A percentile compares a stretch with the other conserved stretches of the same genome.
Conservation (phyloP, 2,113 vertebrate genomes). For the Felis catus region F.catus_Fca126_mat1.0 CM031423.1:5983001-5983500, state of each 20-base stretch:
- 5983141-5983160: too few species aligned
- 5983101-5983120: background rate
- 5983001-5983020: background rate
- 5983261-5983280: constrained; percentile 77
- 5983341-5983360: constrained; percentile 80
- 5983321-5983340: constrained; percentile 76
- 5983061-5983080: background rate
- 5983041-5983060: background rate
- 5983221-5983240: constrained; percentile 80
- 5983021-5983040: background rate
- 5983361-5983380: constrained; percentile 81
- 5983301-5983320: constrained; percentile 79
- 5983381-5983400: constrained; percentile 74
- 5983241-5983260: constrained; percentile 81
- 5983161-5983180: background rate
- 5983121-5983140: background rate
- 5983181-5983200: background rate
- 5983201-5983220: constrained; percentile 80
- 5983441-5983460: constrained; percentile 61
- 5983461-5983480: constrained; percentile 71
- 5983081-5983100: background rate
- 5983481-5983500: constrained; percentile 76
- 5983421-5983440: constrained; percentile 64
- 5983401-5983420: constrained; percentile 61
- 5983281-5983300: constrained; percentile 79